Conservation (phyloP, 2,113 vertebrate species). For the Orthochromis malagaraziensis region DNA sequence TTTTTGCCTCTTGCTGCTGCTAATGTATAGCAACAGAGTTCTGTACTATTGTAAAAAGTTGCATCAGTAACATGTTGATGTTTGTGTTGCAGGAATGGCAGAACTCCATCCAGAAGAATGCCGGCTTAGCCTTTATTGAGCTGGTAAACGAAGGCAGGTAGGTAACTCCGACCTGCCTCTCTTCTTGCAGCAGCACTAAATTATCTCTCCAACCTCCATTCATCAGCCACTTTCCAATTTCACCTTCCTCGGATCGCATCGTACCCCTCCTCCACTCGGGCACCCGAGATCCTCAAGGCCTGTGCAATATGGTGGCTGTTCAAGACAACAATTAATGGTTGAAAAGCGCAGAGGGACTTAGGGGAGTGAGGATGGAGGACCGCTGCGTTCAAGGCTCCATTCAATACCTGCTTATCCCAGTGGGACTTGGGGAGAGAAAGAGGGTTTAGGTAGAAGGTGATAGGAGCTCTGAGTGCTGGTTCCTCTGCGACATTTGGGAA, state of each 20-base stretch:
- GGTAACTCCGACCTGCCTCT: background rate
- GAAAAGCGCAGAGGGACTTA: background rate
- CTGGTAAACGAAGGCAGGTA: slow-evolving; percentile 87
- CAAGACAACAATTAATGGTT: slow-evolving; percentile 40
- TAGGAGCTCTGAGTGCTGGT: slow-evolving; percentile 46
- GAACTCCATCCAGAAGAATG: slow-evolving; percentile 93
- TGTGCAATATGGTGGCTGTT: slow-evolving; percentile 12
- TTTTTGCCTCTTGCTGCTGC: background rate
- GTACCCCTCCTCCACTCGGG: background rate
- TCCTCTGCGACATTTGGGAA: slow-evolving; percentile 37
- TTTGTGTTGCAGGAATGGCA: slow-evolving; percentile 78
- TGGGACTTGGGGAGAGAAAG: slow-evolving; percentile 39
- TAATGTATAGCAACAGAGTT: background rate
- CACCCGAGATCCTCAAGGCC: background rate
- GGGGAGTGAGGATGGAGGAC: slow-evolving; percentile 15
- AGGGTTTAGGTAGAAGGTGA: slow-evolving; percentile 49
- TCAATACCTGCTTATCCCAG: slow-evolving; percentile 53
- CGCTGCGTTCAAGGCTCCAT: slow-evolving; percentile 59
- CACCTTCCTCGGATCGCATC: background rate
- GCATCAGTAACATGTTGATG: background rate
- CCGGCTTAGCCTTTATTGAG: slow-evolving; percentile 86
- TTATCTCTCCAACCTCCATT: slow-evolving; percentile 14
- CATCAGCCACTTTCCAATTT: slow-evolving; percentile 12
- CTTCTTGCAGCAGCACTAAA: slow-evolving; percentile 15
- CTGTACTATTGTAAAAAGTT: background rate